phyloP scores from a whole-genome alignment of 2,113 vertebrate species.

The Chaetorhynchus papuensis region DNA sequence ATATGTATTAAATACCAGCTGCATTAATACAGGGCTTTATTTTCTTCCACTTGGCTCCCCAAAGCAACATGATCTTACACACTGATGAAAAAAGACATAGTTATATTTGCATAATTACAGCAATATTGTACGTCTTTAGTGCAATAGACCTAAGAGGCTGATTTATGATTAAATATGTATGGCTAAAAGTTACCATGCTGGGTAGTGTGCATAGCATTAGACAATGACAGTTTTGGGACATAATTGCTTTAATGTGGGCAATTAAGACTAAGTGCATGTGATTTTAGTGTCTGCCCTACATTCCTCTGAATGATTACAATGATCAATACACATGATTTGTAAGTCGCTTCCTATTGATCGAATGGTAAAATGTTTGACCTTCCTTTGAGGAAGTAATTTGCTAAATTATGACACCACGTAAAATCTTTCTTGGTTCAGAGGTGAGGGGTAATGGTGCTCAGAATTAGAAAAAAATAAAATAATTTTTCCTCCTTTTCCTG shows the following conservation, averaged over 20 bases:
- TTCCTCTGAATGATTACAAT: conserved; percentile 79
- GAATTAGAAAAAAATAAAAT: not conserved
- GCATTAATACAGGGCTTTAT: conserved; percentile 70
- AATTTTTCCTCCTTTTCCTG: not conserved
- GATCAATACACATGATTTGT: conserved; percentile 95
- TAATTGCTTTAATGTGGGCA: conserved; percentile 93
- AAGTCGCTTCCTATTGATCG: conserved; percentile 82
- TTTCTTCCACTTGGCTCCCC: conserved; percentile 47
- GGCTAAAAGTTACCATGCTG: conserved; percentile 72
- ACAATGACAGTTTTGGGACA: conserved; percentile 82
- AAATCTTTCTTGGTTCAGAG: conserved; percentile 68
- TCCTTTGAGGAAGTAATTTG: conserved; percentile 77
- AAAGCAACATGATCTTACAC: conserved; percentile 45
- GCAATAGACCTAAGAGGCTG: conserved; percentile 70
- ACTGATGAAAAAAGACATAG: not conserved
- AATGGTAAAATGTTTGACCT: conserved; percentile 85
- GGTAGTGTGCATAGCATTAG: conserved; percentile 75
- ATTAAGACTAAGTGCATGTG: conserved; percentile 93
- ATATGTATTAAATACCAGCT: conserved; percentile 53
- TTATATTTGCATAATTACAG: conserved; percentile 70
- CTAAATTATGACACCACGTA: conserved; percentile 74
- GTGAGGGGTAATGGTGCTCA: conserved; percentile 59
- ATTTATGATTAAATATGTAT: conserved; percentile 75
- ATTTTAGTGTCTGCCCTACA: conserved; percentile 90
- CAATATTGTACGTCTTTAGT: conserved; percentile 62